phyloP scores from a whole-genome alignment of 2,888 invertebrate genomes.

The Clanis bilineata region DNA sequence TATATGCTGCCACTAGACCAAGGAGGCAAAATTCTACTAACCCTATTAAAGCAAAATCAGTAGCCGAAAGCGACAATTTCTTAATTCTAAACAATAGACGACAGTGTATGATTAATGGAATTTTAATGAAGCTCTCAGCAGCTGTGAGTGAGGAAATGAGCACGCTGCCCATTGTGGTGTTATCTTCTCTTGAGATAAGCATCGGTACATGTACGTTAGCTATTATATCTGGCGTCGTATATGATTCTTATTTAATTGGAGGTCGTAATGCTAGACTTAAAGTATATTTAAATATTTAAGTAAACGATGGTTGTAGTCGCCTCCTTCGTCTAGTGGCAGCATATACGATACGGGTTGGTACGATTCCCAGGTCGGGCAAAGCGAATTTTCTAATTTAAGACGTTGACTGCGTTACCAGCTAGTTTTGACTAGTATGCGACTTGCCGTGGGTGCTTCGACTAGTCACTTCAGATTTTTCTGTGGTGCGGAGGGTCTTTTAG shows the following conservation, averaged over 20 bases:
- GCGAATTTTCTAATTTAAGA: too few species aligned
- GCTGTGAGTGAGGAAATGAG: background rate
- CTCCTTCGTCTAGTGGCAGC: background rate
- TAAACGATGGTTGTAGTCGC: too few species aligned
- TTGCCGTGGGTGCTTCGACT: too few species aligned
- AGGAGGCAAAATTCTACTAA: background rate
- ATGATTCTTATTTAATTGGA: constrained; percentile 9
- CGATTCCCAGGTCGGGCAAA: too few species aligned
- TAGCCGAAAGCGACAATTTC: background rate
- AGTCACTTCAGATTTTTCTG: too few species aligned
- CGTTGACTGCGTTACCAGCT: too few species aligned
- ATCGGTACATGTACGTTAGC: background rate
- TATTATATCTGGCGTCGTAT: background rate
- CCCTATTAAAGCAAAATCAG: background rate
- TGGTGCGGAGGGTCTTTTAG: too few species aligned
- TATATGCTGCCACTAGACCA: too few species aligned
- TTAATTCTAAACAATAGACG: constrained; percentile 6
- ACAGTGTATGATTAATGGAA: constrained; percentile 7
- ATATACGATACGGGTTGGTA: too few species aligned
- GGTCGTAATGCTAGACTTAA: background rate
- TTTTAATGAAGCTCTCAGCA: constrained; percentile 13
- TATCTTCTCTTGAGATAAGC: background rate
- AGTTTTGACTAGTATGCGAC: too few species aligned
- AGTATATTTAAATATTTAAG: too few species aligned
- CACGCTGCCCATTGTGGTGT: background rate